Evolutionary conservation across 2,113 vertebrate genomes (phyloP).

Genomic region (Dermatemys mawii): DNA sequence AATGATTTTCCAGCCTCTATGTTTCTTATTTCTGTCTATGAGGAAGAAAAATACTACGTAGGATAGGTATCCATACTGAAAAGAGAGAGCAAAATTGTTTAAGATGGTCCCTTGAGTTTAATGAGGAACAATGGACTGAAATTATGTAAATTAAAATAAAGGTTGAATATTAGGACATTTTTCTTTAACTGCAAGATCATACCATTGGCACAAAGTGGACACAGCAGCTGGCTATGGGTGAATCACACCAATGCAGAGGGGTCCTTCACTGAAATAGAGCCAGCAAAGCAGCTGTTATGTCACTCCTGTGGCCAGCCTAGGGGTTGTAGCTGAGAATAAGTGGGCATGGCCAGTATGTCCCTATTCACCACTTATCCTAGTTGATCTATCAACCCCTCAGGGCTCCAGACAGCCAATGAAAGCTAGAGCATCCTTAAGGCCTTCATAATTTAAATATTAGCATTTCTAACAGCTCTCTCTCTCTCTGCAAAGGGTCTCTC

Average conservation of each 20-base stretch:
- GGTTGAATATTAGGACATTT: background rate
- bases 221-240: background rate
- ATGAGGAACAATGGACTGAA: background rate
- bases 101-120: background rate
- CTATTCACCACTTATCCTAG: background rate
- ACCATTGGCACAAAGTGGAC: background rate
- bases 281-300: background rate
- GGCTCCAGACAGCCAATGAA: background rate
- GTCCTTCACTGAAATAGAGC: background rate
- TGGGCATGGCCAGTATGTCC: background rate
- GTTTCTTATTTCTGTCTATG: background rate
- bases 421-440: background rate
- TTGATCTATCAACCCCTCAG: accelerated
- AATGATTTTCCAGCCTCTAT: background rate
- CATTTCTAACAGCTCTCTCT: background rate
- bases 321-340: background rate
- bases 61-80: background rate
- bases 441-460: background rate
- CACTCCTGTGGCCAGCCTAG: background rate
- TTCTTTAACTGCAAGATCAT: background rate
- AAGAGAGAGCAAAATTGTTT: background rate
- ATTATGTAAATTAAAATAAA: conserved; percentile 1
- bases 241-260: background rate
- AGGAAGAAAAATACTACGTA: background rate
- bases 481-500: background rate